phyloP scores from a whole-genome alignment of 23 tunicate species.

The Botrylloides violaceus region DNA sequence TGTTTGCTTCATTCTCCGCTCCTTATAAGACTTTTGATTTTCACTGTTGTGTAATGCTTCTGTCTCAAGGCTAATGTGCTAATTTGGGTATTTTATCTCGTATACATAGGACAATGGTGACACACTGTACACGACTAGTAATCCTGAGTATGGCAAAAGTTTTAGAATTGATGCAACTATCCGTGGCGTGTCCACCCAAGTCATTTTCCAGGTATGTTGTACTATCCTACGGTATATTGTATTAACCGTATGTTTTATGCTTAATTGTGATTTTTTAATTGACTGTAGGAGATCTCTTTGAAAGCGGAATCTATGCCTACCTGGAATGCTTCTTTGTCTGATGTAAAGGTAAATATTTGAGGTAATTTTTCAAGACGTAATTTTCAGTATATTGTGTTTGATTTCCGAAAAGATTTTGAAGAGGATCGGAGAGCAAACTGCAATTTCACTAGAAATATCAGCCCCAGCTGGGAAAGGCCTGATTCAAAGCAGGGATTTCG shows the following conservation, averaged over 20 bases:
- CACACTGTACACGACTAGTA: constrained; percentile 53
- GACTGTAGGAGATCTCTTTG: constrained; percentile 43
- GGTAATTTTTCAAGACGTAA: not conserved
- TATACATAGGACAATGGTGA: constrained; percentile 55
- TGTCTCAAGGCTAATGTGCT: not conserved
- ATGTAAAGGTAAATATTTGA: constrained; percentile 66
- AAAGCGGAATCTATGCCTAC: constrained; percentile 72
- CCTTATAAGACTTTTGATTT: no score
- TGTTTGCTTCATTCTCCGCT: no score
- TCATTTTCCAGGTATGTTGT: constrained; percentile 41
- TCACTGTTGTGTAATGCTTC: not conserved
- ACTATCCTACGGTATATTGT: not conserved
- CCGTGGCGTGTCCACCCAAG: constrained; percentile 29
- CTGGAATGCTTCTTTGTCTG: constrained; percentile 55
- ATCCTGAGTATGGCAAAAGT: constrained; percentile 58
- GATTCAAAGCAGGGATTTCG: constrained; percentile 71
- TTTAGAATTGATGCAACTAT: constrained; percentile 49
- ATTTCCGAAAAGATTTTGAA: constrained; percentile 34
- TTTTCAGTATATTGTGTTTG: not conserved
- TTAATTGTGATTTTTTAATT: not conserved
- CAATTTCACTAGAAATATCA: constrained; percentile 70
- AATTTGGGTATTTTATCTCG: not conserved
- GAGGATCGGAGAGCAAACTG: constrained; percentile 63
- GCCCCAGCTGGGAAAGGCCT: constrained; percentile 85
- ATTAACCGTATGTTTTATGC: no score